A percentile compares a stretch with the other conserved stretches of the same genome.
phyloP scores from a whole-genome alignment of 2,888 invertebrate species.

The Marronus borbonicus region DNA sequence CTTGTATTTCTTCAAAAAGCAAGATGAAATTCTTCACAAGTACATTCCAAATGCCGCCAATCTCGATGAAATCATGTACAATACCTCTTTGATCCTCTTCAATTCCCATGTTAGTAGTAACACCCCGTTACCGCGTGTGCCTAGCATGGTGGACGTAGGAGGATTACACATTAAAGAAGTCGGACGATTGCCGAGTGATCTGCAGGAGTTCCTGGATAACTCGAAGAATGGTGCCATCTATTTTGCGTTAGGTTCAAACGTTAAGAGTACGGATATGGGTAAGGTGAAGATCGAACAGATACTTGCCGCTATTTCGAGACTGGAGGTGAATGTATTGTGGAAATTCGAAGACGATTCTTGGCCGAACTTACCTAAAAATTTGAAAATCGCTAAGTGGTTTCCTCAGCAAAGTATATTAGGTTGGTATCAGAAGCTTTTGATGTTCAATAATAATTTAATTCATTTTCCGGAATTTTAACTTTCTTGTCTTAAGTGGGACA shows the following conservation, averaged over 20 bases:
- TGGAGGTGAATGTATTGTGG: slow-evolving; percentile 66
- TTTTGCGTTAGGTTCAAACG: slow-evolving; percentile 66
- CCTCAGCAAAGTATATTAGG: slow-evolving; percentile 63
- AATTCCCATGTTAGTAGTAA: slow-evolving; percentile 72
- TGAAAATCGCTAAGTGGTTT: slow-evolving; percentile 69
- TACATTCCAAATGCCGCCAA: slow-evolving; percentile 55
- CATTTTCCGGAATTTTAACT: too few relatives aligned
- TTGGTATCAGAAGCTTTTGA: neutral
- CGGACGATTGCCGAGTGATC: slow-evolving; percentile 55
- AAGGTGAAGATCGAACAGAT: slow-evolving; percentile 59
- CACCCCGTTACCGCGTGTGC: slow-evolving; percentile 71
- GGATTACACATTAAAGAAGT: slow-evolving; percentile 70
- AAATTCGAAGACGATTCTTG: slow-evolving; percentile 64
- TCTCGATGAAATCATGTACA: slow-evolving; percentile 59
- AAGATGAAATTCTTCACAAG: slow-evolving; percentile 53
- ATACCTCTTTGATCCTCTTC: slow-evolving; percentile 62
- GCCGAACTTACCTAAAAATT: slow-evolving; percentile 66
- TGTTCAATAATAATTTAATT: neutral
- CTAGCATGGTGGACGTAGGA: slow-evolving; percentile 75
- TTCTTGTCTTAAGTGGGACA: too few relatives aligned
- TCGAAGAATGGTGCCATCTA: slow-evolving; percentile 64
- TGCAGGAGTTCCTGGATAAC: slow-evolving; percentile 62
- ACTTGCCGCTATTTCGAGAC: slow-evolving; percentile 61
- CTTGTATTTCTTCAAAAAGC: slow-evolving; percentile 51
- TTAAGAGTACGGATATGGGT: slow-evolving; percentile 61